phyloP scores from a whole-genome alignment of 1,140 invertebrate species.

The Atopsyche davidsoni region DNA sequence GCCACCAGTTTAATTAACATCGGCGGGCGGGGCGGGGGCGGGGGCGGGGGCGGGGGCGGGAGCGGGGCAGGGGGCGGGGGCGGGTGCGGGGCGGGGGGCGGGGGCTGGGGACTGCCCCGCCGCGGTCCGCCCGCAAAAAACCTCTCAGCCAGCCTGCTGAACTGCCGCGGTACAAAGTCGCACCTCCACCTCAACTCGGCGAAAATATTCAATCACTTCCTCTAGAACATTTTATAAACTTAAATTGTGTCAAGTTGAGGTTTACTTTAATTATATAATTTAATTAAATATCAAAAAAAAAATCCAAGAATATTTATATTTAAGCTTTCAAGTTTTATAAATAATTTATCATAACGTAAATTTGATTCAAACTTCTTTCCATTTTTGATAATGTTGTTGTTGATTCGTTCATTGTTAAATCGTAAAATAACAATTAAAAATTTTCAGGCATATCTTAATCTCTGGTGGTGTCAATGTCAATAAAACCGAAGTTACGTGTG shows the following conservation, averaged over 20 bases:
- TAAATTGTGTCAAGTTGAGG: not conserved
- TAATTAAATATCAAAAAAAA: not conserved
- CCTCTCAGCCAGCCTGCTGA: not conserved
- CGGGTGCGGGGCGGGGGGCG: too few relatives aligned
- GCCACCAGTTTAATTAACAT: conserved; percentile 28
- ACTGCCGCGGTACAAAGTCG: not conserved
- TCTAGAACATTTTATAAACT: conserved; percentile 3
- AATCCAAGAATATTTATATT: not conserved
- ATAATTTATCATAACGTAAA: too few relatives aligned
- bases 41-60: not conserved
- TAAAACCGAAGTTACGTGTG: too few relatives aligned
- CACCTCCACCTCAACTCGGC: not conserved
- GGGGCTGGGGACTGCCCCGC: not conserved
- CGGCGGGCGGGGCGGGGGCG: conserved; percentile 3
- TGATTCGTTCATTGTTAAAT: too few relatives aligned
- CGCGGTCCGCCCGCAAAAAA: conserved; percentile 17
- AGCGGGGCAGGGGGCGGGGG: not conserved
- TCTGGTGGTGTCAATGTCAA: too few relatives aligned
- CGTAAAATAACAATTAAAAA: too few relatives aligned
- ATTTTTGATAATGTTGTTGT: too few relatives aligned
- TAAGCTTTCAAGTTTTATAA: not conserved
- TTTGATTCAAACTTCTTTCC: too few relatives aligned
- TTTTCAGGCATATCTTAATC: too few relatives aligned
- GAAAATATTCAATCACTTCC: conserved; percentile 4
- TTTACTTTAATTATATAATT: not conserved